These are phyloP conservation scores for Sphaerophoria taeniata DNA, from an alignment of 2,888 invertebrate genomes.

Conservation along the genomic window DNA sequence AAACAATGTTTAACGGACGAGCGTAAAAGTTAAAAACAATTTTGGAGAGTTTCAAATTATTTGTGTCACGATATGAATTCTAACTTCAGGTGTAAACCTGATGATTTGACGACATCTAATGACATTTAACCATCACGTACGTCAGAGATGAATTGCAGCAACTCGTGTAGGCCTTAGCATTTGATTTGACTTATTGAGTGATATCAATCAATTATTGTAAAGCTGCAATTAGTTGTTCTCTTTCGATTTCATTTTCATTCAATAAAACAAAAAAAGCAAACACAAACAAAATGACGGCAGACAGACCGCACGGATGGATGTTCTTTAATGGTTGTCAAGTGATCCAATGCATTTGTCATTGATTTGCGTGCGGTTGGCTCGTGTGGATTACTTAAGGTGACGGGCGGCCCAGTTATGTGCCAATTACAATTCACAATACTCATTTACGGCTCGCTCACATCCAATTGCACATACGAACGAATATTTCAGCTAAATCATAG, in stretches of 20 bases:
- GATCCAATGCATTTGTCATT: constrained; percentile 54
- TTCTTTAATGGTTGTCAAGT: constrained; percentile 9
- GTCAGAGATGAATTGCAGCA: too few relatives aligned
- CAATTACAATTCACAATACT: constrained; percentile 6
- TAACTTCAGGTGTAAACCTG: constrained; percentile 39
- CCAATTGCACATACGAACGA: constrained; percentile 7
- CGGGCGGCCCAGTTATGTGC: constrained; percentile 52
- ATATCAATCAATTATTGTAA: constrained; percentile 7
- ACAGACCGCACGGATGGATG: too few relatives aligned
- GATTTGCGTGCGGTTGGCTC: constrained; percentile 66
- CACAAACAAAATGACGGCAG: background rate
- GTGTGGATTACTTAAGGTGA: constrained; percentile 56
- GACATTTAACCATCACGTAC: background rate
- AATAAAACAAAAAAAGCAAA: constrained; percentile 16
- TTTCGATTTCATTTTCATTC: constrained; percentile 51
- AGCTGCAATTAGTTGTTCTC: constrained; percentile 6
- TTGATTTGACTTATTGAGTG: constrained; percentile 11
- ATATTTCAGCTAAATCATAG: constrained; percentile 15
- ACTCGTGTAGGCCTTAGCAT: too few relatives aligned
- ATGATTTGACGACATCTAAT: constrained; percentile 15
- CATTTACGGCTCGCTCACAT: background rate
- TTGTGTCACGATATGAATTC: constrained; percentile 17
- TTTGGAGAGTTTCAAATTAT: background rate
- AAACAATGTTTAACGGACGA: background rate
- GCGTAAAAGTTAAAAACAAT: background rate